These are phyloP conservation scores for Drosophila subquinaria DNA, from an alignment of 2,888 invertebrate species.

Conservation along the genomic window DNA sequence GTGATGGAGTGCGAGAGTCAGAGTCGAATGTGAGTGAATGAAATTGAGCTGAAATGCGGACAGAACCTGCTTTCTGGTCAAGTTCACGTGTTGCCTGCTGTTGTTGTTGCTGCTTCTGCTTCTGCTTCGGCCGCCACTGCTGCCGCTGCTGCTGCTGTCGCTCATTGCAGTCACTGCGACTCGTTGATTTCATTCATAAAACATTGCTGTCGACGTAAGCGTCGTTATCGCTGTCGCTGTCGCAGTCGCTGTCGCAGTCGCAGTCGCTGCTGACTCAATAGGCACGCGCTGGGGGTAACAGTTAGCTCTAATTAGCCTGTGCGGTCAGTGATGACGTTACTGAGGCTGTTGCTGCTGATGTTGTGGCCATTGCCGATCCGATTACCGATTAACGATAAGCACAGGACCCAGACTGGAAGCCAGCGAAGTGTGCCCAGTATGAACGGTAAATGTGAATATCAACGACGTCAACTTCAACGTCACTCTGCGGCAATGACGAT, in stretches of 20 bases:
- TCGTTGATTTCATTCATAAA: conserved; percentile 23
- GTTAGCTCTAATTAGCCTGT: conserved; percentile 40
- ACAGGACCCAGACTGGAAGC: conserved; percentile 36
- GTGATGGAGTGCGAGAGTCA: conserved; percentile 6
- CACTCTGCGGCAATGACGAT: conserved; percentile 26
- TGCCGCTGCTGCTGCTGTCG: conserved; percentile 6
- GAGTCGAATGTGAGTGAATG: conserved; percentile 7
- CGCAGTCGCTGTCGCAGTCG: conserved; percentile 16
- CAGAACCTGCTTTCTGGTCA: conserved; percentile 43
- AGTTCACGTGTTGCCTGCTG: conserved; percentile 38
- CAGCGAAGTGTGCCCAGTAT: conserved; percentile 36
- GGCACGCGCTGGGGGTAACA: conserved; percentile 50
- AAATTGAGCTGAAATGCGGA: conserved; percentile 25
- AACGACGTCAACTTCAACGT: not conserved
- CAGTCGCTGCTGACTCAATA: conserved; percentile 42
- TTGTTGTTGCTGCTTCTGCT: conserved; percentile 26
- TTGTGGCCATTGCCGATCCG: conserved; percentile 32
- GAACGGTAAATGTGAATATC: conserved; percentile 43
- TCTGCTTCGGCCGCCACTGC: too few species aligned
- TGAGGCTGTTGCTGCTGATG: not conserved
- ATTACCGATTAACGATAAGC: conserved; percentile 40
- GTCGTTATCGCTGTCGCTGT: conserved; percentile 19
- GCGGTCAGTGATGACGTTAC: conserved; percentile 4
- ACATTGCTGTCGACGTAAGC: conserved; percentile 8
- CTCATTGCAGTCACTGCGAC: conserved; percentile 1